Evolutionary conservation across 2,888 invertebrate genomes (phyloP).

Genomic region (Bellardia bayeri): DNA sequence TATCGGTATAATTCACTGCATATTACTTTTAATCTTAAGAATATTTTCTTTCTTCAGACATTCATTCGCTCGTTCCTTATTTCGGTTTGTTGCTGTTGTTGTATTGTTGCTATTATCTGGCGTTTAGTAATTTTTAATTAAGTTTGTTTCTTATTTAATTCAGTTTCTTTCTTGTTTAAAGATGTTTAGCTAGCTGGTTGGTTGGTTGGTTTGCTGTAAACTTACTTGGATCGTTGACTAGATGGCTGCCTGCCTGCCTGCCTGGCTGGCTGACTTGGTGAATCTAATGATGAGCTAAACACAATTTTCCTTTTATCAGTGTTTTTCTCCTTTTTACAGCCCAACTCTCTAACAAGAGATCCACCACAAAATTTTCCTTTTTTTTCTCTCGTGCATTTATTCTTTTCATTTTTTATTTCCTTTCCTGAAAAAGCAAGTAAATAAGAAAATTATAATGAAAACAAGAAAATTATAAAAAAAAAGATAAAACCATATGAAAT

Average conservation of each 20-base stretch:
- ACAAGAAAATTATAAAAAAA: conserved; percentile 18
- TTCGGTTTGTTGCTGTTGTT: conserved; percentile 20
- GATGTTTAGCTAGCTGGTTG: conserved; percentile 31
- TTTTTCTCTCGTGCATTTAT: background rate
- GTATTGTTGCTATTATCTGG: conserved; percentile 74
- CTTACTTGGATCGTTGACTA: conserved; percentile 31
- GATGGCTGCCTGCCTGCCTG: background rate
- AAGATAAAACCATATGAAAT: conserved; percentile 26
- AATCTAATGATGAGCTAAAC: conserved; percentile 51
- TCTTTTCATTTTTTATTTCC: background rate
- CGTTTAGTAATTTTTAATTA: conserved; percentile 78
- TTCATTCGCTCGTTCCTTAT: background rate
- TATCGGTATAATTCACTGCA: conserved; percentile 66
- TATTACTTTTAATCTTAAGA: conserved; percentile 66
- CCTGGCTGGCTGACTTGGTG: background rate
- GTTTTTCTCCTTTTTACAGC: background rate
- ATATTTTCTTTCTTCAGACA: conserved; percentile 40
- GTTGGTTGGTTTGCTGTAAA: conserved; percentile 1
- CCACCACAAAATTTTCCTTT: conserved; percentile 9
- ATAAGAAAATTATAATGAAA: conserved; percentile 12
- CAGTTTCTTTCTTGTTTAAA: conserved; percentile 54
- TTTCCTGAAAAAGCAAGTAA: background rate
- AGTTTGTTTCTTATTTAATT: conserved; percentile 74
- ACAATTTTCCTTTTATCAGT: conserved; percentile 22
- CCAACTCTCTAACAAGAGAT: conserved; percentile 23